Evolutionary conservation across 2,113 vertebrate genomes (phyloP).

Genomic region (Nannobrachium achirus): DNA sequence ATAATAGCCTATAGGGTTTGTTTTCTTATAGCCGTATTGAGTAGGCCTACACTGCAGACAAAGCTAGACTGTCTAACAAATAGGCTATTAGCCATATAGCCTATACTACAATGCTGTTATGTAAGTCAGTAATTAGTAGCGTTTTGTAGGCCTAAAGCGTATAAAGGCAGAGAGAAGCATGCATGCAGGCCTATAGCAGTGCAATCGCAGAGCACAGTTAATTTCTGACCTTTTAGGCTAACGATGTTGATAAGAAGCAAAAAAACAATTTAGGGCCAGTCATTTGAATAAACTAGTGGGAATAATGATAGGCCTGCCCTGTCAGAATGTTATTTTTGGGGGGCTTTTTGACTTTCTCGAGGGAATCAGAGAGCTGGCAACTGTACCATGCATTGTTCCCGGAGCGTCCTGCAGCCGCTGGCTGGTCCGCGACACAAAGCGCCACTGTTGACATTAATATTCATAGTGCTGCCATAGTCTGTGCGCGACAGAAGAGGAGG

Average conservation of each 20-base stretch:
- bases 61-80: not conserved
- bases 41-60: not conserved
- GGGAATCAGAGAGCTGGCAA: slow-evolving; percentile 49
- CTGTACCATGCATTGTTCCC: slow-evolving; percentile 82
- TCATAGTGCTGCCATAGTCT: slow-evolving; percentile 84
- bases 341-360: slow-evolving; percentile 45
- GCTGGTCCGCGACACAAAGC: slow-evolving; percentile 83
- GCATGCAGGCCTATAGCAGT: not conserved
- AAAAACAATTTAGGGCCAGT: not conserved
- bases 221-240: not conserved
- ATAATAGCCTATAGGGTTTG: no score
- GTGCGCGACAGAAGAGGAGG: slow-evolving; percentile 80
- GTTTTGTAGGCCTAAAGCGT: slow-evolving; percentile 23
- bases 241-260: not conserved
- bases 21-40: no score
- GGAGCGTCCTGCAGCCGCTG: slow-evolving; percentile 76
- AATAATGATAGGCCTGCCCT: not conserved
- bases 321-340: slow-evolving; percentile 19
- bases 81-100: slow-evolving; percentile 25
- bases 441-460: slow-evolving; percentile 87
- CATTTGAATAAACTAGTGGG: no score
- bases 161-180: slow-evolving; percentile 7
- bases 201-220: slow-evolving; percentile 4
- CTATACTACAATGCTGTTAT: slow-evolving; percentile 43
- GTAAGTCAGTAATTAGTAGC: slow-evolving; percentile 40